Base-by-base conservation (phyloP, 2,113 vertebrate species). In the Lichenostomus cassidix region DNA sequence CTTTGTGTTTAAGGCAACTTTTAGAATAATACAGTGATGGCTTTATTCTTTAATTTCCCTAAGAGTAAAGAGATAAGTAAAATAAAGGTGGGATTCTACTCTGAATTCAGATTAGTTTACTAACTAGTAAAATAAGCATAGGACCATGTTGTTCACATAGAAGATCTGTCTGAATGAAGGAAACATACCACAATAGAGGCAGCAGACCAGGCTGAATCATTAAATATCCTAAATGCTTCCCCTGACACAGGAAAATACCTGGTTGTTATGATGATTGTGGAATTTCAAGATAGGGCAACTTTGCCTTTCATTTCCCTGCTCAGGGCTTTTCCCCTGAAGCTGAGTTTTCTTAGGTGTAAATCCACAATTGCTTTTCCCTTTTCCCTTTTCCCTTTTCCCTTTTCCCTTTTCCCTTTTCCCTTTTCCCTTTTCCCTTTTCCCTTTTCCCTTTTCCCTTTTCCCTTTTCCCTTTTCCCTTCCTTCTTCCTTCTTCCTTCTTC, bases 21-120 rank as follows among this genome's bases (percentile, higher is more conserved):
- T 23, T 37, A 84, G 19, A 89, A 29, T 9, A n/a, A 19, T 33
- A 29, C 0, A 2, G 1, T 25, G 5, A 8, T 47, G n/a, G 7
- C 20, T 84, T 53, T 89, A 7, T 35, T 81, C 25, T 63, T 11
- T 81, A 7, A 46, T 69, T 70, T 39, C 16, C 9, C 10, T 64
- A 11, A 89, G 86, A 80, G 23, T 7, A 37, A 63, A 67, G 7
- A 52, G 52, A 21, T 22, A 65, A 49, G 11, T 50, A 33, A 70
- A 85, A 49, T 49, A 9, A 42, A 35, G 18, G 8, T 53, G 21
- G 0, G 5, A 58, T 64, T 49, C 25, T 83, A 9, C 42, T 56
- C 59, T 52, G n/a, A 52, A 58, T 50, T 11, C 5, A 22, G 4
- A n/a, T 63, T 60, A 73, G n/a, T n/a, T 56, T 83, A 23, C 13